Evolutionary conservation across 2,797 vertebrate species (phyloP), one percentile per base, ranked within the genome.

Genomic region (Aeoliscus strigatus): DNA sequence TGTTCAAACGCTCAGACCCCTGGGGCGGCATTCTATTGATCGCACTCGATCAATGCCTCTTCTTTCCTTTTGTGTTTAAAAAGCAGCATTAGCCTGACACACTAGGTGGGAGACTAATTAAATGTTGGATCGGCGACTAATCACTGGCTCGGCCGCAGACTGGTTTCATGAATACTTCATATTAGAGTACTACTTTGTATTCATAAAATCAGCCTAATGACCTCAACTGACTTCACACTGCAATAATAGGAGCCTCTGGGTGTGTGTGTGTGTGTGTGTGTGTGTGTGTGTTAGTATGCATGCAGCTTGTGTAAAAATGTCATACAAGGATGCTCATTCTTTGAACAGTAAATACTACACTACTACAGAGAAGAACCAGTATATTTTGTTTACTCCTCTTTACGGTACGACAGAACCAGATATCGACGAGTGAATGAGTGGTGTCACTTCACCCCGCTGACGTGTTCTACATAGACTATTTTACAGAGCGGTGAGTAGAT

Each of bases 181-280:
- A 39, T 51, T 39, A 42, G 50, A 50, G n/a, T n/a, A n/a, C n/a
- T 63, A 48, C 29, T 75, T 73, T 61, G 63, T 57, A 70, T 80
- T 79, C 62, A 73, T 67, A 61, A 69, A 75, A 66, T 51, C 57
- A 38, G 62, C 39, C 47, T 39, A 44, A 73, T 68, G 73, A 78
- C 78, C 74, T 73, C 44, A 54, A 9, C 43, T 73, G 67, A 73
- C 64, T 76, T 73, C 51, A 39, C 60, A 36, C 39, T 43, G 38
- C 40, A 58, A 40, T 38, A 46, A 51, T 27, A 34, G 45, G 27
- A 60, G 62, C 66, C 52, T 51, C 17, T 35, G 34, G 32, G 50
- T 1, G 46, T 49, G 30, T 35, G 30, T 28, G 52, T 38, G 17
- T 51, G 4, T 30, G 16, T 49, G 26, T 18, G 14, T 28, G 18